Base-by-base conservation (phyloP, 2,113 vertebrate genomes). In the Eptesicus fuscus region DNA sequence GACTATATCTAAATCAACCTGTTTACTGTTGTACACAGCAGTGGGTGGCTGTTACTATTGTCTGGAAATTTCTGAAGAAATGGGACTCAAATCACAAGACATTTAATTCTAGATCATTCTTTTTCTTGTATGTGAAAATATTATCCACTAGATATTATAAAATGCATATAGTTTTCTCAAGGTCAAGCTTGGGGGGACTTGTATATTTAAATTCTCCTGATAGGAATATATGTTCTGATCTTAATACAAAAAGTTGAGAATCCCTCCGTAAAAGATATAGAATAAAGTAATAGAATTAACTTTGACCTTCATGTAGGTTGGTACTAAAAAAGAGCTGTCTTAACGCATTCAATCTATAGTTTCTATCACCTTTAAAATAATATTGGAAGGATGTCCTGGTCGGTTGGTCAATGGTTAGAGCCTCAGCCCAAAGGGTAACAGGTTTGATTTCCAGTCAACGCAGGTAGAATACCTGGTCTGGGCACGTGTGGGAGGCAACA, bases 1-100 rank as follows among this genome's bases (percentile, higher is more conserved):
- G 89, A 76, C 40, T 92, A 69, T 91, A 94, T 63, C 59, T 97
- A 94, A 95, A 92, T 77, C 84, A 92, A 63, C n/a, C 74, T 44
- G 32, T 86, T 90, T 93, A 85, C 49, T 88, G 12, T 92, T 95
- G 32, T 22, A 92, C 17, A 94, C 90, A 94, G 20, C 78, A 69
- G 44, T 93, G 88, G 73, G 77, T 95, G 84, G 9, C 44, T 95
- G 28, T 76, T 76, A 93, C n/a, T 77, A 69, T 80, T 92, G n/a
- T 69, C 94, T 95, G 74, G 14, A 88, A 93, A 79, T 90, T 96
- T 93, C 42, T 86, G 44, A 92, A 96, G 47, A 93, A 95, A 71
- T 61, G 5, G 8, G 2, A 28, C 49, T 94, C 74, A 91, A 76
- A 88, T 90, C 44, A 83, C 25, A 91, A 95, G 90, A 11, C 6